Evolutionary conservation across 2,113 vertebrate species (phyloP).

Genomic region (Speoplatyrhinus poulsoni): DNA sequence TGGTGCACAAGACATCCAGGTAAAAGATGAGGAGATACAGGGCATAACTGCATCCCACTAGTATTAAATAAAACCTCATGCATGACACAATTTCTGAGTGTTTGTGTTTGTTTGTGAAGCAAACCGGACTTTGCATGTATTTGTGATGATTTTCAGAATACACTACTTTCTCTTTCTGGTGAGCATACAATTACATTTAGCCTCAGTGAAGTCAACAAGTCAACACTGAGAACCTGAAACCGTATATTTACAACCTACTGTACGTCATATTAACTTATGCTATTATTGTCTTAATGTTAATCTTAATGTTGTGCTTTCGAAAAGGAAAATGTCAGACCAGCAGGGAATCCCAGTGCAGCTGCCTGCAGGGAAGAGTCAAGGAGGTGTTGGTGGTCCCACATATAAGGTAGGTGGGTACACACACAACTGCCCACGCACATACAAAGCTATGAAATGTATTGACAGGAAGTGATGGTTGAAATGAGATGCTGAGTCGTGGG

Average conservation of each 20-base stretch:
- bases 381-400: conserved; percentile 75
- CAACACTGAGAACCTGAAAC: too few species aligned
- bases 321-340: conserved; percentile 80
- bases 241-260: too few species aligned
- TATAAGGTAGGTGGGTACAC: conserved; percentile 80
- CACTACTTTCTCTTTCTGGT: background rate
- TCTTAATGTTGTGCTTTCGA: conserved; percentile 28
- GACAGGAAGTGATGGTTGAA: background rate
- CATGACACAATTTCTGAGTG: too few species aligned
- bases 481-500: too few species aligned
- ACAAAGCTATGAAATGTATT: background rate
- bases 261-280: background rate
- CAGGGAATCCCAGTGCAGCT: conserved; percentile 82
- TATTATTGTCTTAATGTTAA: background rate
- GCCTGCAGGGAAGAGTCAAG: conserved; percentile 81
- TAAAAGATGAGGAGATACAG: conserved; percentile 27
- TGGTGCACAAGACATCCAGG: conserved; percentile 67
- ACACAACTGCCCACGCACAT: background rate
- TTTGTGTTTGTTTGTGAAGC: background rate
- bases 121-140: background rate
- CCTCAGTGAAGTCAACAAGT: too few species aligned
- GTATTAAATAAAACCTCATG: background rate
- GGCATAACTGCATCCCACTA: too few species aligned
- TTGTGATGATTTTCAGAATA: background rate
- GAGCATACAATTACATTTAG: too few species aligned